Evolutionary conservation across 2,888 invertebrate species (phyloP).

Genomic region (Machimus atricapillus): DNA sequence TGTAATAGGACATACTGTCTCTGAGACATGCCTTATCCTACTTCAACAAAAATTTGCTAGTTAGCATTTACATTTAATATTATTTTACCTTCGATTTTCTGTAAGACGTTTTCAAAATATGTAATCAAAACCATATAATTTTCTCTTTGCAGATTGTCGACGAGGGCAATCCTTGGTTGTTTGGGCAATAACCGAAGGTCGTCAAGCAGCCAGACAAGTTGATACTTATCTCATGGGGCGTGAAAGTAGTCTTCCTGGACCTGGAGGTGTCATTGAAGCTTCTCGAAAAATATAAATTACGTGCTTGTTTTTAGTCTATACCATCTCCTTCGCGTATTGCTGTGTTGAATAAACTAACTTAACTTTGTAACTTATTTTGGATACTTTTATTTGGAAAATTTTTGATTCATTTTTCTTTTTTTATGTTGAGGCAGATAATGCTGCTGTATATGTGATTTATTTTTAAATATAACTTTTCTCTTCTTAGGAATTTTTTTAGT

Average conservation of each 20-base stretch:
- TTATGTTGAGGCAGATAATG: background rate
- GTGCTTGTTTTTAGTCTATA: background rate
- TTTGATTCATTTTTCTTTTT: background rate
- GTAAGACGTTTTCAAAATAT: too few species aligned
- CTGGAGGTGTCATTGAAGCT: slow-evolving; percentile 81
- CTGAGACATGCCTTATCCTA: too few species aligned
- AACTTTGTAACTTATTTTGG: slow-evolving; percentile 30
- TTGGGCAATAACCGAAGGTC: slow-evolving; percentile 97
- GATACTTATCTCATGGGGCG: slow-evolving; percentile 81
- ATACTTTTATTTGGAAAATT: background rate
- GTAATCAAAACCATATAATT: background rate
- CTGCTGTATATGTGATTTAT: slow-evolving; percentile 21
- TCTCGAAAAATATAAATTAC: slow-evolving; percentile 48
- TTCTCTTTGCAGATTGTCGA: slow-evolving; percentile 82
- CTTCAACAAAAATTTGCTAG: too few species aligned
- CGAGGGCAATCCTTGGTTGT: slow-evolving; percentile 99
- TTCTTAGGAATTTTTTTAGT: background rate
- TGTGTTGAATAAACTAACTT: slow-evolving; percentile 21
- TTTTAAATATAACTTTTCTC: slow-evolving; percentile 29
- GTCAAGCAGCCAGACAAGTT: slow-evolving; percentile 95
- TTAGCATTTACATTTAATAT: too few species aligned
- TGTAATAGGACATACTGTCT: too few species aligned
- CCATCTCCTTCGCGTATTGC: background rate
- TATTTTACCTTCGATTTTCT: too few species aligned
- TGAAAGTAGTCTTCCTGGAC: slow-evolving; percentile 84